Conservation (phyloP, 64 coral and sea anemone genomes). For the Pachyseris speciosa region DNA sequence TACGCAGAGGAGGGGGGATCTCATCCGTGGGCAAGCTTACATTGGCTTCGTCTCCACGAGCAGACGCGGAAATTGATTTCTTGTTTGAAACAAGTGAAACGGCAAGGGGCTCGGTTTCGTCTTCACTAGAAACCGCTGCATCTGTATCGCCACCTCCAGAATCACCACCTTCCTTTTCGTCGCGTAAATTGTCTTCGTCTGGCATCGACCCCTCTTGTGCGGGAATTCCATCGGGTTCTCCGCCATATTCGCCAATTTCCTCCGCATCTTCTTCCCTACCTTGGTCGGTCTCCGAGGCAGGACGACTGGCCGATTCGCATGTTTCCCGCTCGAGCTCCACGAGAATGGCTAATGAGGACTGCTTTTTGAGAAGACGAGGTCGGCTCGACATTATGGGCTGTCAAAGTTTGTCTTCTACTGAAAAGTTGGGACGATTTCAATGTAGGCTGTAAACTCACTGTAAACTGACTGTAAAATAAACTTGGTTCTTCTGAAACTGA, state of each 20-base stretch:
- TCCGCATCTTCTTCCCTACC: slow-evolving; percentile 8
- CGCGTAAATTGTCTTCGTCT: not conserved
- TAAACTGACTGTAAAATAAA: not conserved
- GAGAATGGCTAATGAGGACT: slow-evolving; percentile 83
- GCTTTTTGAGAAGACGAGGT: slow-evolving; percentile 51
- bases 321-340: slow-evolving; percentile 78
- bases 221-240: not conserved
- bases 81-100: not conserved
- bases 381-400: not conserved
- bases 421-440: not conserved
- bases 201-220: not conserved
- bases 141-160: slow-evolving; percentile 86
- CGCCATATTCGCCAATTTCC: not conserved
- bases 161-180: slow-evolving; percentile 33
- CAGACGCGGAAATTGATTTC: slow-evolving; percentile 12
- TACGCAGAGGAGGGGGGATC: slow-evolving; percentile 29
- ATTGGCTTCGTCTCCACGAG: not conserved
- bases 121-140: slow-evolving; percentile 57
- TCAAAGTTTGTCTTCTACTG: not conserved
- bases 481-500: not conserved
- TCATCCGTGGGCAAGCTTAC: not conserved
- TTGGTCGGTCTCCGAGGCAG: slow-evolving; percentile 28
- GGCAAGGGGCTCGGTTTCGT: slow-evolving; percentile 53
- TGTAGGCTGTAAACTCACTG: too few species aligned
- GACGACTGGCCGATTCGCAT: slow-evolving; percentile 37